Base-by-base conservation (phyloP, 2,888 invertebrate species). In the Blera fallax region DNA sequence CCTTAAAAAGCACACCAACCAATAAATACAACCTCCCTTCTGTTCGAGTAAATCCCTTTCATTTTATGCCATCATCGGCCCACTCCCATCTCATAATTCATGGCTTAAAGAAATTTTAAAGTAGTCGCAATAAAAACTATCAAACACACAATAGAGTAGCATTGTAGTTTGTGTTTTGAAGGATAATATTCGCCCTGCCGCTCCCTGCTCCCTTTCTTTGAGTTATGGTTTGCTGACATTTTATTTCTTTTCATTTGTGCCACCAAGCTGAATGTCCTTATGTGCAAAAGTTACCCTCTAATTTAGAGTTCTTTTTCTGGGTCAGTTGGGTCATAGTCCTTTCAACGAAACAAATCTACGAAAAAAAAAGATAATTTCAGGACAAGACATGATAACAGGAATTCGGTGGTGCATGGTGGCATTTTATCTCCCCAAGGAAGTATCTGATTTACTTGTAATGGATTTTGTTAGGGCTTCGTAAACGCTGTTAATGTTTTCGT, bases 201-300 rank as follows among this genome's bases (percentile, higher is more conserved):
- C 11, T 3, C 10, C 27, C n/a, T 37, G 34, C 50, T n/a, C n/a
- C 14, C 32, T 14, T 34, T 2, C 34, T 16, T 34, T 48, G 18
- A 11, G 5, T 21, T 32, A 16, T 69, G 27, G 50, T 65, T 76
- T 76, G 70, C 70, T 79, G 73, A 69, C 79, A 73, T 73, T 79
- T 73, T 43, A 54, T 50, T 74, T 73, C 14, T 45, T 73, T 67
- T 65, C 52, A 60, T 67, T 73, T 52, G 73, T 69, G 16, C 54
- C 54, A 45, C 60, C 58, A 27, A 34, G 50, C 45, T 67, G 29
- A 72, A 60, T 34, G 34, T 37, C 64, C 34, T 58, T 56, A 40
- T 60, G 52, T 37, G 29, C n/a, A 58, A 10, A 48, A 48, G 65
- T 37, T 37, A 48, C 27, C 18, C 45, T 76, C 18, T 45, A 74